phyloP scores from a whole-genome alignment of 2,888 invertebrate genomes.

The Eremobia ochroleuca region DNA sequence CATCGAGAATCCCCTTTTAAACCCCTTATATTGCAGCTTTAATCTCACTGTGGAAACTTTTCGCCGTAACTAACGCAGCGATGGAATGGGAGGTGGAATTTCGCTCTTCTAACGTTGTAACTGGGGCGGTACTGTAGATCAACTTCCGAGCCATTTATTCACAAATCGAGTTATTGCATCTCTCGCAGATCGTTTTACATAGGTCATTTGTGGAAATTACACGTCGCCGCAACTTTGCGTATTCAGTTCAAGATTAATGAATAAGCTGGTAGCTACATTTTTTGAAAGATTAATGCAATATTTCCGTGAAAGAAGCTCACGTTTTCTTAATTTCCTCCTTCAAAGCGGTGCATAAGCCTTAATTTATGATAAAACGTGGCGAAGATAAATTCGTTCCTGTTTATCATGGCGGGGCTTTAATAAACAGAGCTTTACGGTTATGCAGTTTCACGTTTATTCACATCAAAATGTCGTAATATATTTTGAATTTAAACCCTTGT shows the following conservation, averaged over 20 bases:
- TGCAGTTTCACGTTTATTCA: conserved; percentile 76
- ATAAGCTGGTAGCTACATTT: conserved; percentile 64
- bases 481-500: conserved; percentile 85
- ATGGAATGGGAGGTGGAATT: conserved; percentile 81
- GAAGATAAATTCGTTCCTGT: conserved; percentile 81
- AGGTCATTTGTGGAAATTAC: conserved; percentile 88
- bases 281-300: conserved; percentile 74
- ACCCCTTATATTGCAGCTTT: conserved; percentile 83
- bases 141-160: conserved; percentile 89
- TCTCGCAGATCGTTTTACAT: conserved; percentile 86
- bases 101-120: conserved; percentile 77
- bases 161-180: conserved; percentile 90
- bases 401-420: conserved; percentile 79
- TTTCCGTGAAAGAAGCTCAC: conserved; percentile 75
- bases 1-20: conserved; percentile 78
- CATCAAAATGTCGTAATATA: conserved; percentile 79
- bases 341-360: conserved; percentile 79
- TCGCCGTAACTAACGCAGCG: conserved; percentile 79
- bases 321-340: conserved; percentile 82
- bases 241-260: conserved; percentile 73
- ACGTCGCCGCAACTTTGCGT: conserved; percentile 73
- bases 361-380: conserved; percentile 82
- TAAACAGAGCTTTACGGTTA: conserved; percentile 75
- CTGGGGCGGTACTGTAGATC: conserved; percentile 82
- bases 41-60: conserved; percentile 78